Evolutionary conservation across 2,113 vertebrate genomes (phyloP), one percentile per base, ranked within the genome.

Genomic region (Porphyrio hochstetteri): DNA sequence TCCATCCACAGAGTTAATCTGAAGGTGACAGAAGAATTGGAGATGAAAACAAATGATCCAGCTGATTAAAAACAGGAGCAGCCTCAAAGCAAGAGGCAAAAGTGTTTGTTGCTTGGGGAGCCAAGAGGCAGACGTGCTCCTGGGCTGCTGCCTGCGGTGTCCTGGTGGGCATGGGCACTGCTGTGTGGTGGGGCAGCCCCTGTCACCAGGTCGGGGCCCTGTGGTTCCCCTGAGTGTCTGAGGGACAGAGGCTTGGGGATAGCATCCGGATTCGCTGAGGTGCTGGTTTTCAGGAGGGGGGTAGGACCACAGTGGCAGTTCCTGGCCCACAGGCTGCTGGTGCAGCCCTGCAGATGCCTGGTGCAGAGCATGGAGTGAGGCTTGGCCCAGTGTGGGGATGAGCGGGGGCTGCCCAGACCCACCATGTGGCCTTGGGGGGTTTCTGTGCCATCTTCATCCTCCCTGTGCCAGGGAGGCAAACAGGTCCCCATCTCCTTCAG

Each of bases 1-100:
- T 92, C 92, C 90, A 93, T 95, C 94, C 89, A 81, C 84, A 71
- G 88, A 88, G 92, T 80, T 97, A 92, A 96, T 96, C 93, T 95
- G 80, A 97, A 94, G 81, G 92, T 2, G 7, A 46, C 42, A 42
- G 91, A 95, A 94, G 92, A 96, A 95, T 77, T 93, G 94, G 74
- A 76, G 83, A 90, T 87, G 80, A 85, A 97, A 97, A 77, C 64
- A 96, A 91, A 91, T 92, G 92, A 88, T 85, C 70, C 84, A 78
- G 20, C 29, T 97, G 61, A 86, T 80, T 52, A 56, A 92, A 95
- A 93, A 48, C 75, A 90, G 77, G 82, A 82, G 28, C 24, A 57
- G 31, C 64, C 60, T 38, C 79, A 91, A 52, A 78, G 36, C 67
- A 91, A 75, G 67, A 67, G 35, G 36, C 40, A 71, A 18, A 93